Evolutionary conservation across 2,797 vertebrate species (phyloP), one percentile per base, ranked within the genome.

Genomic region (Crocodylus rhombifer): DNA sequence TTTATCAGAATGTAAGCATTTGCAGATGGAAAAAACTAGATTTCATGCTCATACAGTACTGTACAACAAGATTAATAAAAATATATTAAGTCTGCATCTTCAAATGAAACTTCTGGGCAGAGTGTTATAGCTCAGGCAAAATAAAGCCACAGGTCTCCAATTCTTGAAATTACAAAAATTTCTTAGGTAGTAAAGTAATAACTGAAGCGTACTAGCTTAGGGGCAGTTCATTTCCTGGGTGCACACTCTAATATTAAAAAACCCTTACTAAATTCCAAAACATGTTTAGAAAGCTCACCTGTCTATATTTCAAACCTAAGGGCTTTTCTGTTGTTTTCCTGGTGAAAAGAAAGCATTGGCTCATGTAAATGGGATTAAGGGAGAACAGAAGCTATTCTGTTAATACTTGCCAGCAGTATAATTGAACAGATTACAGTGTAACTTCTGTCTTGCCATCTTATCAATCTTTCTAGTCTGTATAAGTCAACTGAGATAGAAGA

Each of bases 181-280:
- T 95, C 84, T 90, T 84, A 78, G 23, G 15, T 42, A 85, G 61
- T n/a, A 42, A 94, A 82, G 79, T 71, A 94, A 77, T 92, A 89
- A 86, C 55, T 80, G 75, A 51, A n/a, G 75, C 13, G 8, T 88
- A 16, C 84, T 93, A 71, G 67, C 90, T 93, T 60, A 89, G 77
- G 79, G 67, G 28, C n/a, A 77, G 36, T 77, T 93, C 81, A 67
- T 77, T 95, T 91, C 4, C 4, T 7, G 6, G 33, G 20, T 65
- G 21, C 58, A 36, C 14, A 36, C 14, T 67, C 69, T 58, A 83
- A 42, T 78, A 82, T 65, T 82, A 28, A 71, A 79, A 84, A 76
- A 51, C 2, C 18, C n/a, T 90, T 84, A 65, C 51, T 60, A 15
- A 79, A 77, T 87, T 82, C 25, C 58, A 26, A 82, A 78, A 87